Evolutionary conservation across 2,888 invertebrate genomes (phyloP), one percentile per base, ranked within the genome.

Genomic region (Calameuta idolon): DNA sequence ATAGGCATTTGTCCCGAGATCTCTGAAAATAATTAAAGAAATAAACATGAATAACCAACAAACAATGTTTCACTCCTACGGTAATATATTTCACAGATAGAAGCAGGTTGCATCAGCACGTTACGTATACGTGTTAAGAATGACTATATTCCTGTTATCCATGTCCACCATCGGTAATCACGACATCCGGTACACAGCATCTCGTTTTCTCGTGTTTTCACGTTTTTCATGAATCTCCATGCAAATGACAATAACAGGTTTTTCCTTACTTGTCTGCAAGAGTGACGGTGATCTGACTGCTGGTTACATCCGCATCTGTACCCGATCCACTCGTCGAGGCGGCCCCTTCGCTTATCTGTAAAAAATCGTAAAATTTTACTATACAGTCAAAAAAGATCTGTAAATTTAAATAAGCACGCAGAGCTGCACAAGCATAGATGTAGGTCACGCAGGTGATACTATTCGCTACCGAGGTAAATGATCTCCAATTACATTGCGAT

Each of bases 291-390:
- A 91, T 90, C 83, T 91, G 90, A 85, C 88, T 89, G 85, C 85
- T 89, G 79, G 90, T 86, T 79, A 87, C 86, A 84, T 90, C 89
- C 86, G 90, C 90, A 80, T 87, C 86, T 87, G 90, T 83, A 79
- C 86, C 86, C 90, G 91, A 88, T 88, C 92, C 87, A 89, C 92
- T 90, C 82, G 92, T 92, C 81, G 92, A 92, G 83, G 92, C 92
- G 87, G 93, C 93, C 89, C 82, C 83, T 78, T 90, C 90, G 80
- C 86, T 89, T 85, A 90, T 89, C 91, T 91, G 87, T 33, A 82
- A 83, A 55, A 31, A n/a, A 74, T 78, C 73, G 9, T 55, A 23
- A 15, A 55, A 55, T 55, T 40, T 15, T 15, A 15, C 15, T 40
- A 23, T 23, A 55, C 9, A 23, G 23, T 9, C 55, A 23, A 23